phyloP scores from a whole-genome alignment of 2,888 invertebrate genomes.

The Andricus curvator region DNA sequence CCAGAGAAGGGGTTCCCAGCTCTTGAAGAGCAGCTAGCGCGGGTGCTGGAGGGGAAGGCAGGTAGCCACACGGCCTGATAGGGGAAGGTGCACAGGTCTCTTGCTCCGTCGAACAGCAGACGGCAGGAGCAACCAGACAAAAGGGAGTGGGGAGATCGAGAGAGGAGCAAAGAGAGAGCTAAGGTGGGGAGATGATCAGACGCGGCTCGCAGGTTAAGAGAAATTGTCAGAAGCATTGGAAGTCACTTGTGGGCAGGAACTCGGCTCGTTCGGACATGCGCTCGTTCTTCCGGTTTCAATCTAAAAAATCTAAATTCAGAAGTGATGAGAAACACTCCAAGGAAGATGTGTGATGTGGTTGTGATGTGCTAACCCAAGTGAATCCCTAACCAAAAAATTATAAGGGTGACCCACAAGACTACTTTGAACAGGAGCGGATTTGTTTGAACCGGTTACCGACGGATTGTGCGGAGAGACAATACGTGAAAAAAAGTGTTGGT shows the following conservation, averaged over 20 bases:
- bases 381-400: neutral
- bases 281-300: neutral
- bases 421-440: neutral
- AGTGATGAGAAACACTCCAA: neutral
- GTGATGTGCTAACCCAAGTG: constrained; percentile 22
- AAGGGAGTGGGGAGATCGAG: constrained; percentile 42
- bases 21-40: constrained; percentile 42
- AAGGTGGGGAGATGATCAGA: constrained; percentile 50
- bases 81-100: constrained; percentile 37
- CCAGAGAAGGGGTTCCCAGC: neutral
- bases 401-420: constrained; percentile 1
- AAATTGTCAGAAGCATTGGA: constrained; percentile 66
- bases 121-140: constrained; percentile 39
- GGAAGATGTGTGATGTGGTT: constrained; percentile 5
- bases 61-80: constrained; percentile 31
- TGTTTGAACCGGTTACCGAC: constrained; percentile 35
- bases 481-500: constrained; percentile 29
- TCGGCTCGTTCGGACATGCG: neutral
- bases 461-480: constrained; percentile 26
- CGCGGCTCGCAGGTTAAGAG: constrained; percentile 46
- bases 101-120: constrained; percentile 29
- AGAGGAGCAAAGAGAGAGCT: constrained; percentile 29
- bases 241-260: constrained; percentile 70
- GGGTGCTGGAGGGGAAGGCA: constrained; percentile 45
- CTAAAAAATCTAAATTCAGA: neutral